Conservation (phyloP, 2,888 invertebrate species). For the Diarsia mendica region DNA sequence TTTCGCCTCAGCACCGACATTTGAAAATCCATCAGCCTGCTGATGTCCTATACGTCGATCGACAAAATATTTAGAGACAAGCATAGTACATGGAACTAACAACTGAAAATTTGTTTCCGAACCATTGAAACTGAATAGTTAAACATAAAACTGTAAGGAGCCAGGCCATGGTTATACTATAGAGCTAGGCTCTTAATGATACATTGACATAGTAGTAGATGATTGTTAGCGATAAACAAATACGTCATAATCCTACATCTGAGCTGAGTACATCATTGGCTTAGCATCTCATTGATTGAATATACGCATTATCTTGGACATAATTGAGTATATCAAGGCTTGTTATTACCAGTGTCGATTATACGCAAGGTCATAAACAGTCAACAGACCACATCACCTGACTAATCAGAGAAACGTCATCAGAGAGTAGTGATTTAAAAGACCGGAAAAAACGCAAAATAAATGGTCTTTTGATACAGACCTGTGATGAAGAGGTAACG, state of each 20-base stretch:
- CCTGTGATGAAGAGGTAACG: neutral
- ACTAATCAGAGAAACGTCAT: neutral
- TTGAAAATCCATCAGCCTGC: neutral
- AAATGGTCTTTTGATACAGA: neutral
- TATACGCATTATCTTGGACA: slow-evolving; percentile 10
- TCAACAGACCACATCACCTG: slow-evolving; percentile 1
- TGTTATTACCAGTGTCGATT: slow-evolving; percentile 29
- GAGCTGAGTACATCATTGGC: neutral
- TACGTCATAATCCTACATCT: slow-evolving; percentile 4
- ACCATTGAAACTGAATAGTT: neutral
- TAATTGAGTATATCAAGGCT: slow-evolving; percentile 23
- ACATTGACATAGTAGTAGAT: slow-evolving; percentile 6
- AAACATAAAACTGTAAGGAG: neutral
- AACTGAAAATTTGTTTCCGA: neutral
- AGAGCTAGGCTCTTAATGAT: slow-evolving; percentile 5
- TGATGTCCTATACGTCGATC: neutral
- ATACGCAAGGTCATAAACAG: slow-evolving; percentile 22
- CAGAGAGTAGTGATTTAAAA: neutral
- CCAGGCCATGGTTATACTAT: slow-evolving; percentile 1
- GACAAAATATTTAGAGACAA: neutral
- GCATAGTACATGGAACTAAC: neutral
- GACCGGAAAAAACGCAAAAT: neutral
- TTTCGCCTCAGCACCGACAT: neutral
- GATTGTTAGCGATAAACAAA: slow-evolving; percentile 3
- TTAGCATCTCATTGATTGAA: slow-evolving; percentile 42